Evolutionary conservation across 1,140 invertebrate genomes (phyloP).

Genomic region (Ips typographus): DNA sequence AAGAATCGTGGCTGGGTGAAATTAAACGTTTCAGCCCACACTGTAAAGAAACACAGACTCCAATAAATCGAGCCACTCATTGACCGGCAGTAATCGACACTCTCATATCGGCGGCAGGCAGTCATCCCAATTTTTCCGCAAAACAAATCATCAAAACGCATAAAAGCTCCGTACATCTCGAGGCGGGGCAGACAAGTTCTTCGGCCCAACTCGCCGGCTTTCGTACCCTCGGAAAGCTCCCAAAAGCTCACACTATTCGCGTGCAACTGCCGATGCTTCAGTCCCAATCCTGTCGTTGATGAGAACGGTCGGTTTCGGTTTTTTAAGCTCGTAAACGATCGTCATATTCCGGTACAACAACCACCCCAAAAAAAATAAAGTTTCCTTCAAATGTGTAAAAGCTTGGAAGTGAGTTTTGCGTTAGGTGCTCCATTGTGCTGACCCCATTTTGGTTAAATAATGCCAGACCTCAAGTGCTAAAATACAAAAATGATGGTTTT

Average conservation of each 20-base stretch:
- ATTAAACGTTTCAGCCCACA: too few species aligned
- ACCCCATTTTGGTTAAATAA: too few species aligned
- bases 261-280: constrained; percentile 19
- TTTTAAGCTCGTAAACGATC: background rate
- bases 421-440: too few species aligned
- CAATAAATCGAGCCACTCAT: background rate
- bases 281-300: constrained; percentile 4
- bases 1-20: too few species aligned
- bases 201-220: constrained; percentile 37
- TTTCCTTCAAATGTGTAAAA: too few species aligned
- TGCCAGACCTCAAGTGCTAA: background rate
- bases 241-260: constrained; percentile 35
- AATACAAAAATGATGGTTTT: background rate
- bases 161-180: constrained; percentile 11
- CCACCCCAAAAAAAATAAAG: too few species aligned
- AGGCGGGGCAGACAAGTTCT: constrained; percentile 39
- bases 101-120: constrained; percentile 2
- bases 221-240: constrained; percentile 22
- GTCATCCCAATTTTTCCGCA: constrained; percentile 19
- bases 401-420: too few species aligned
- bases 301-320: constrained; percentile 29
- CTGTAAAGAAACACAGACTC: too few species aligned
- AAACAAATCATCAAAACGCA: constrained; percentile 20
- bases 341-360: background rate
- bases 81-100: constrained; percentile 7